Percentiles rank a stretch among this genome's conserved stretches.
Conservation (phyloP, 2,888 invertebrate species). For the Rugalucina vietnamica region DNA sequence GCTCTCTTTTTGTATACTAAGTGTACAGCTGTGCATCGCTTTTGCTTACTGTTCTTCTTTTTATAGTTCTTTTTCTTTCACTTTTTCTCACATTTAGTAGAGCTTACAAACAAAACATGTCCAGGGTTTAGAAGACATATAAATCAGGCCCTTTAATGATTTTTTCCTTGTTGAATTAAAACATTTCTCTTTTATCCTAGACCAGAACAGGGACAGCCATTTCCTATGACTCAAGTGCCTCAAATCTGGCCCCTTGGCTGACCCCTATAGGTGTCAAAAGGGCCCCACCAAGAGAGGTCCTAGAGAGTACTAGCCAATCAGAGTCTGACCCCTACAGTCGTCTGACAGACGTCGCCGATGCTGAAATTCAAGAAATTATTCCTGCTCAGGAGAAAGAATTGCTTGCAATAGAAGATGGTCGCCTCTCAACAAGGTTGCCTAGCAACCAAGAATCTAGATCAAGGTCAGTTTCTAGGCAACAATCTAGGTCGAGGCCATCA, state of each 20-base stretch:
- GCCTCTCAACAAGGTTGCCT: not conserved
- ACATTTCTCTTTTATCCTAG: no score
- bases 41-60: no score
- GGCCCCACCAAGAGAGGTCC: not conserved
- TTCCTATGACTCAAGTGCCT: slow-evolving; percentile 1
- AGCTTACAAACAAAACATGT: no score
- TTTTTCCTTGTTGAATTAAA: no score
- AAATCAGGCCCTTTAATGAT: no score
- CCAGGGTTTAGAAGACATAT: no score
- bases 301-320: slow-evolving; percentile 8
- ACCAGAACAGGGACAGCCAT: slow-evolving; percentile 14
- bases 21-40: no score
- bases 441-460: not conserved
- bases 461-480: slow-evolving; percentile 6
- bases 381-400: not conserved
- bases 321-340: slow-evolving; percentile 19
- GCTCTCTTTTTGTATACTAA: no score
- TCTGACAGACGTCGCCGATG: slow-evolving; percentile 43
- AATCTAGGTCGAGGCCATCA: slow-evolving; percentile 46
- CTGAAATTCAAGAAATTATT: slow-evolving; percentile 33
- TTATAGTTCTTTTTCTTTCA: no score
- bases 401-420: not conserved
- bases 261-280: slow-evolving; percentile 25
- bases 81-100: no score
- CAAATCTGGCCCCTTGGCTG: slow-evolving; percentile 44